These are phyloP conservation scores for Telenomus remus DNA, from an alignment of 1,140 invertebrate genomes.

Conservation along the genomic window DNA sequence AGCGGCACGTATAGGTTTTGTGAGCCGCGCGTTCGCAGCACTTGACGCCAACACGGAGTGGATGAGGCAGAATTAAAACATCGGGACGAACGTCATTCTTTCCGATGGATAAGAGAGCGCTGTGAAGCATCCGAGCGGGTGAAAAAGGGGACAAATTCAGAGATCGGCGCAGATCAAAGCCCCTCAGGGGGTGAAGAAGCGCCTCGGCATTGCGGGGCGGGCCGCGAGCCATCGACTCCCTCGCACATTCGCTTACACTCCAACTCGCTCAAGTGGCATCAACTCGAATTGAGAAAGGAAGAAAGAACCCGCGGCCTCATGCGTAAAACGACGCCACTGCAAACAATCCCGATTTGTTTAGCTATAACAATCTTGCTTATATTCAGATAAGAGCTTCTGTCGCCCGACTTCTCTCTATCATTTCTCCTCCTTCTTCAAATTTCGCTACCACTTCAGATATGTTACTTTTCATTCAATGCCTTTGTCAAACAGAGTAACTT, in stretches of 20 bases:
- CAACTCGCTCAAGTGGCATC: slow-evolving; percentile 74
- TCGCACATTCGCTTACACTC: slow-evolving; percentile 70
- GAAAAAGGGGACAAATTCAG: slow-evolving; percentile 58
- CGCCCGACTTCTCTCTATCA: no score
- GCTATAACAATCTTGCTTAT: slow-evolving; percentile 70
- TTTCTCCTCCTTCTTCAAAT: no score
- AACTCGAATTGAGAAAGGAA: slow-evolving; percentile 72
- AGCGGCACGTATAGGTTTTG: slow-evolving; percentile 47
- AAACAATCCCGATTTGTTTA: slow-evolving; percentile 76
- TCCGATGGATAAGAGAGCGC: slow-evolving; percentile 52
- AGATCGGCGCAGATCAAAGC: slow-evolving; percentile 61
- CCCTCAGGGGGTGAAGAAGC: slow-evolving; percentile 46
- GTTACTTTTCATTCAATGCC: no score
- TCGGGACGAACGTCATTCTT: slow-evolving; percentile 60
- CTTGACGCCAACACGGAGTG: slow-evolving; percentile 57
- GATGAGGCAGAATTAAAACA: slow-evolving; percentile 59
- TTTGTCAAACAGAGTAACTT: no score
- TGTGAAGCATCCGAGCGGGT: slow-evolving; percentile 53
- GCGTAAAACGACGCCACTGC: slow-evolving; percentile 76
- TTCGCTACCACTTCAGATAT: no score
- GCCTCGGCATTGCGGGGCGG: slow-evolving; percentile 25
- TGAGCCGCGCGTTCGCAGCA: slow-evolving; percentile 41
- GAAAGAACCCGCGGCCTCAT: slow-evolving; percentile 74
- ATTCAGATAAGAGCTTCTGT: no score
- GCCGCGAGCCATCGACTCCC: slow-evolving; percentile 53